Evolutionary conservation across 2,888 invertebrate species (phyloP).

Genomic region (Clistopyga incitator): DNA sequence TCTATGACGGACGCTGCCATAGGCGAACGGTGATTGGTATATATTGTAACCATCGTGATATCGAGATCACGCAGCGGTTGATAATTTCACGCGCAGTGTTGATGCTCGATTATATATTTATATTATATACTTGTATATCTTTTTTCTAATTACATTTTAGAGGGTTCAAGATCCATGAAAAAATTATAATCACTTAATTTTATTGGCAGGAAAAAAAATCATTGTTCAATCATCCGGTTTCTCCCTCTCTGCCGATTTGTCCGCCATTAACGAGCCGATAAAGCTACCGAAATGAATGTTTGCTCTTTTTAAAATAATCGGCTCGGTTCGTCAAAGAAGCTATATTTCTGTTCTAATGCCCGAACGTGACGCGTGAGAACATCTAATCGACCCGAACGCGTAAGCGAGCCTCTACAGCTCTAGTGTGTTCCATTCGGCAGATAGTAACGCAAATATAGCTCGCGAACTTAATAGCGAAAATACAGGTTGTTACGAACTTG

Average conservation of each 20-base stretch:
- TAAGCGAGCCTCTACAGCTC: slow-evolving; percentile 1
- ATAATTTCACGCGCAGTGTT: slow-evolving; percentile 35
- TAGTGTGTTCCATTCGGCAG: slow-evolving; percentile 34
- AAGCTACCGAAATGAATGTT: not conserved
- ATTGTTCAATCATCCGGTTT: too few relatives aligned
- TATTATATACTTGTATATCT: slow-evolving; percentile 8
- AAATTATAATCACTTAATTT: not conserved
- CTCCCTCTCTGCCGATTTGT: not conserved
- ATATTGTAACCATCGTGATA: slow-evolving; percentile 23
- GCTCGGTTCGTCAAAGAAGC: not conserved
- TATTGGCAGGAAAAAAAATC: too few relatives aligned
- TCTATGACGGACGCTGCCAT: slow-evolving; percentile 31
- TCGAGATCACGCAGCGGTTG: slow-evolving; percentile 33
- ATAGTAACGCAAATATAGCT: slow-evolving; percentile 47
- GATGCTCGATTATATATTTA: slow-evolving; percentile 37
- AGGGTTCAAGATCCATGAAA: too few relatives aligned
- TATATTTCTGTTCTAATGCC: not conserved
- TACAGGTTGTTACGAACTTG: slow-evolving; percentile 14
- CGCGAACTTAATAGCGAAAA: slow-evolving; percentile 5
- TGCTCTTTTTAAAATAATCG: slow-evolving; percentile 6
- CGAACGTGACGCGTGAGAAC: slow-evolving; percentile 34
- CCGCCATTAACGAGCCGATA: not conserved
- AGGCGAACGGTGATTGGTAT: slow-evolving; percentile 34
- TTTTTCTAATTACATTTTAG: not conserved
- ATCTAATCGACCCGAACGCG: slow-evolving; percentile 33